Percentiles rank a stretch among this genome's conserved stretches.
These are phyloP conservation scores for Pteria penguin DNA, from an alignment of 2,888 invertebrate species.

Conservation along the genomic window DNA sequence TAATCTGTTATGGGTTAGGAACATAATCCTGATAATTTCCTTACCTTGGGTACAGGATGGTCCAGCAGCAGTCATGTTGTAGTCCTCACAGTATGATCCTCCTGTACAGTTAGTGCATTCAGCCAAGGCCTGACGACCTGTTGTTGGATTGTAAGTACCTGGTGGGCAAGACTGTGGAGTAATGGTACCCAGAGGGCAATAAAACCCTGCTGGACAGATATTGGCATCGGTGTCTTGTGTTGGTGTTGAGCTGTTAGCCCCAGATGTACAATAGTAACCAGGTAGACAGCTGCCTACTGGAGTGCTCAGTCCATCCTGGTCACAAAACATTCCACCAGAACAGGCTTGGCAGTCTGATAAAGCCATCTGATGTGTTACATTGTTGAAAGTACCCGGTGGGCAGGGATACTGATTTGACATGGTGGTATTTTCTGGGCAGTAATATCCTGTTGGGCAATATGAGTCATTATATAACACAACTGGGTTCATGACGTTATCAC, in stretches of 20 bases:
- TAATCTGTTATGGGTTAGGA: no score
- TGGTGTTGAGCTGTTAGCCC: slow-evolving; percentile 70
- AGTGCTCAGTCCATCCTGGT: slow-evolving; percentile 58
- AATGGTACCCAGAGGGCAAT: slow-evolving; percentile 71
- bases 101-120: slow-evolving; percentile 72
- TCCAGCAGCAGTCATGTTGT: slow-evolving; percentile 65
- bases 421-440: slow-evolving; percentile 74
- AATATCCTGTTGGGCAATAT: slow-evolving; percentile 72
- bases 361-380: slow-evolving; percentile 65
- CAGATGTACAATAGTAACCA: slow-evolving; percentile 70
- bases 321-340: slow-evolving; percentile 71
- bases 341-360: slow-evolving; percentile 71
- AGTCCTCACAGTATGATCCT: slow-evolving; percentile 69
- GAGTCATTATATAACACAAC: slow-evolving; percentile 73
- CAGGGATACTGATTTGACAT: slow-evolving; percentile 70
- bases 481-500: slow-evolving; percentile 71
- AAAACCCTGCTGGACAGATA: slow-evolving; percentile 74
- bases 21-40: not conserved
- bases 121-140: slow-evolving; percentile 54
- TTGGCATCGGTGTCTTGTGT: slow-evolving; percentile 63
- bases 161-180: slow-evolving; percentile 67
- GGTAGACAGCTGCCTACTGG: slow-evolving; percentile 68
- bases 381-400: slow-evolving; percentile 73
- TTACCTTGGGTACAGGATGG: slow-evolving; percentile 66
- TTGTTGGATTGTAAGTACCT: slow-evolving; percentile 66